Conservation (phyloP, 1,140 invertebrate genomes). For the Ooceraea biroi region DNA sequence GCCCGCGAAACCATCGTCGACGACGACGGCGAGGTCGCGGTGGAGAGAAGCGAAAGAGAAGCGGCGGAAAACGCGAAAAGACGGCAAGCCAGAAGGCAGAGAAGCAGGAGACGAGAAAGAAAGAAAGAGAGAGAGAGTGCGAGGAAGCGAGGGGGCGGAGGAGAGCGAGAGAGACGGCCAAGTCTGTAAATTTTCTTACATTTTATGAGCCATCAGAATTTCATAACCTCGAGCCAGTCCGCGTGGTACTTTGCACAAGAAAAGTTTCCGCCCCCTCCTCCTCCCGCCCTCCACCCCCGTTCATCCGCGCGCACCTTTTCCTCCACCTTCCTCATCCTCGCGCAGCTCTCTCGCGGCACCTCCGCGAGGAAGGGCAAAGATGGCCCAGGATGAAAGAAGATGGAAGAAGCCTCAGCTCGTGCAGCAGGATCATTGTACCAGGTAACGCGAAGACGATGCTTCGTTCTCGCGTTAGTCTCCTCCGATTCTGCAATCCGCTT, state of each 20-base stretch:
- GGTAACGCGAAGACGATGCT: conserved; percentile 46
- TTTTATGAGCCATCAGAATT: conserved; percentile 87
- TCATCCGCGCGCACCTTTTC: conserved; percentile 68
- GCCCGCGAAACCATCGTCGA: conserved; percentile 62
- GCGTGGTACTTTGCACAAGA: conserved; percentile 86
- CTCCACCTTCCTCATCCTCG: conserved; percentile 71
- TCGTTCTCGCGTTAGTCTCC: conserved; percentile 14
- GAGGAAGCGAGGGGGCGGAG: conserved; percentile 33
- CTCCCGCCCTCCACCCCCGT: too few relatives aligned
- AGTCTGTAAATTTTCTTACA: conserved; percentile 87
- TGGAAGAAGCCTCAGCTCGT: conserved; percentile 46
- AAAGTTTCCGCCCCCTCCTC: conserved; percentile 84
- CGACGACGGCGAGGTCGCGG: conserved; percentile 40
- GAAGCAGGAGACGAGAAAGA: conserved; percentile 50
- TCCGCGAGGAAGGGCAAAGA: conserved; percentile 48
- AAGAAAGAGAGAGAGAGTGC: conserved; percentile 53
- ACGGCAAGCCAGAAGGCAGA: conserved; percentile 56
- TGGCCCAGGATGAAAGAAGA: conserved; percentile 50
- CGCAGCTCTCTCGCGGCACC: conserved; percentile 62
- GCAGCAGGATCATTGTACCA: conserved; percentile 50
- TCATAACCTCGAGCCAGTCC: conserved; percentile 87
- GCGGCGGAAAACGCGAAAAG: conserved; percentile 52
- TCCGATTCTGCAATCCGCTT: conserved; percentile 58
- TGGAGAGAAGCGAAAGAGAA: conserved; percentile 67
- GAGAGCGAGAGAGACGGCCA: conserved; percentile 72